Conservation (phyloP, 2,888 invertebrate genomes). For the Plusia festucae region DNA sequence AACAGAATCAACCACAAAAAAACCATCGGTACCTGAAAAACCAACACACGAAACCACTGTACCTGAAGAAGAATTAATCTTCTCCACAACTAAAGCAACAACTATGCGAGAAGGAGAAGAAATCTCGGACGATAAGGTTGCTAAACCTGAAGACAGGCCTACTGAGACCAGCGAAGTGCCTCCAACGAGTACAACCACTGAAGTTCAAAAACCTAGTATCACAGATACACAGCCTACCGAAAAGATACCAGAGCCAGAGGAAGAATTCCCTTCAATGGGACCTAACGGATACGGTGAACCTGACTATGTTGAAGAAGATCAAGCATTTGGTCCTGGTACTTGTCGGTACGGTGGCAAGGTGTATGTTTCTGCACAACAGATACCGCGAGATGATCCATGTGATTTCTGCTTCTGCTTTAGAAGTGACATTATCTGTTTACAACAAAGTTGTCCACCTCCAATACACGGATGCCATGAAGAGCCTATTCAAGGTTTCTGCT, state of each 20-base stretch:
- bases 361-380: conserved; percentile 98
- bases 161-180: conserved; percentile 60
- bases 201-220: conserved; percentile 72
- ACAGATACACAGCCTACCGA: conserved; percentile 75
- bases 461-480: conserved; percentile 97
- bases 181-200: conserved; percentile 59
- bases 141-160: conserved; percentile 70
- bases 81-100: conserved; percentile 48
- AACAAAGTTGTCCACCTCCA: conserved; percentile 98
- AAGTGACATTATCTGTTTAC: conserved; percentile 98
- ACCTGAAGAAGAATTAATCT: conserved; percentile 52
- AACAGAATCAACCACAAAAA: conserved; percentile 35
- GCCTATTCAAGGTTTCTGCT: conserved; percentile 97
- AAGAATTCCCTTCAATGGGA: conserved; percentile 80
- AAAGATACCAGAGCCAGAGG: conserved; percentile 75
- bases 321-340: conserved; percentile 95
- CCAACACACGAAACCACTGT: conserved; percentile 45
- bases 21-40: conserved; percentile 48
- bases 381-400: conserved; percentile 97
- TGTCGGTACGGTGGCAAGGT: conserved; percentile 97
- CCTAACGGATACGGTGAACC: conserved; percentile 87
- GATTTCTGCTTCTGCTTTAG: conserved; percentile 99
- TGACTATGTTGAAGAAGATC: conserved; percentile 94
- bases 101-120: conserved; percentile 56
- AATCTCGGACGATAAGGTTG: conserved; percentile 62